Evolutionary conservation across 2,113 vertebrate genomes (phyloP).

Genomic region (Scytalopus superciliaris): DNA sequence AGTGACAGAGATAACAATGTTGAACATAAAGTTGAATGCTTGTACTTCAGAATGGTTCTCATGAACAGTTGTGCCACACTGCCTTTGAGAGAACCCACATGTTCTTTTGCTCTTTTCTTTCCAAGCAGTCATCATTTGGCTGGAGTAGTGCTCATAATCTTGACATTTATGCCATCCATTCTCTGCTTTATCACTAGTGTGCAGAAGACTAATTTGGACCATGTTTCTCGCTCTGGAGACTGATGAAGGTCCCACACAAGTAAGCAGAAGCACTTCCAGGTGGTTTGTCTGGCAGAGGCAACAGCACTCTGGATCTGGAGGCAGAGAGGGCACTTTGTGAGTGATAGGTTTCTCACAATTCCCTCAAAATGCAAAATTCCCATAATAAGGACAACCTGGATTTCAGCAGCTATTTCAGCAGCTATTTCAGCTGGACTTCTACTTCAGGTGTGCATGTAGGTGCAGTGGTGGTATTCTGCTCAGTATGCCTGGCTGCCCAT

Average conservation of each 20-base stretch:
- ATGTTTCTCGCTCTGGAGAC: not conserved
- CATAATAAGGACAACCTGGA: not conserved
- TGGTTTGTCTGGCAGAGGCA: not conserved
- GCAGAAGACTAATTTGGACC: not conserved
- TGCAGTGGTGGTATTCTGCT: not conserved
- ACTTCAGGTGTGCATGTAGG: not conserved
- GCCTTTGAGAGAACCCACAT: not conserved
- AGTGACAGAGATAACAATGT: not conserved
- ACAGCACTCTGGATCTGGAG: not conserved
- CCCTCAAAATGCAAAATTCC: not conserved
- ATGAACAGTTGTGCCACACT: not conserved
- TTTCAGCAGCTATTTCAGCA: not conserved
- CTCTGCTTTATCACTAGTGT: not conserved
- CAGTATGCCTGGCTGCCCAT: not conserved
- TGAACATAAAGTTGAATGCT: not conserved
- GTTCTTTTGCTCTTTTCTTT: not conserved
- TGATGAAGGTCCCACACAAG: not conserved
- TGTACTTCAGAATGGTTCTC: not conserved
- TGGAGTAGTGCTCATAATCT: not conserved
- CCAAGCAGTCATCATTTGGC: not conserved
- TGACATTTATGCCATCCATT: not conserved
- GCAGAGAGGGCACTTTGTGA: not conserved
- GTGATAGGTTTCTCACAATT: not conserved
- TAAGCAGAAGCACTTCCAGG: not conserved
- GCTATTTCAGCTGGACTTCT: no score